Conservation (phyloP, 2,888 invertebrate genomes). For the Amiota mariae region DNA sequence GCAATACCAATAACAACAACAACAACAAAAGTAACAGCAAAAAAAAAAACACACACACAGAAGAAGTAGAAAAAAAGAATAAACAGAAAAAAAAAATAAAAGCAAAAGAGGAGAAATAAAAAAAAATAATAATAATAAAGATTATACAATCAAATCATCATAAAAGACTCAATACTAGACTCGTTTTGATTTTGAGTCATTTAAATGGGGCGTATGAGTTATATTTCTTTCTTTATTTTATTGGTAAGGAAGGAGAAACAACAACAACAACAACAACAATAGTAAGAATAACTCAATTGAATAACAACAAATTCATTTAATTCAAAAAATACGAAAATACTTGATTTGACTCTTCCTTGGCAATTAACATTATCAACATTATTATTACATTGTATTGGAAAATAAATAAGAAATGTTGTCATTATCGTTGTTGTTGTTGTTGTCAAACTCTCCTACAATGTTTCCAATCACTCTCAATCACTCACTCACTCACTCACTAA, state of each 20-base stretch:
- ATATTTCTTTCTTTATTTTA: not conserved
- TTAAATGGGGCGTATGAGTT: constrained; percentile 51
- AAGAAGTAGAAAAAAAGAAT: constrained; percentile 17
- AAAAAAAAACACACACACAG: constrained; percentile 42
- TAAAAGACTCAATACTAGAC: constrained; percentile 22
- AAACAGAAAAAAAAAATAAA: not conserved
- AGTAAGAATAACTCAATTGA: not conserved
- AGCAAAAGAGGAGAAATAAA: constrained; percentile 20
- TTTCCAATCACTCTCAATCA: not conserved
- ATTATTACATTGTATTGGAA: too few relatives aligned
- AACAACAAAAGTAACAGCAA: constrained; percentile 15
- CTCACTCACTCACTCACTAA: not conserved
- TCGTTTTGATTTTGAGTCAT: not conserved
- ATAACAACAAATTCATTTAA: not conserved
- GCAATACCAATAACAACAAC: constrained; percentile 37
- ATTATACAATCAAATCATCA: constrained; percentile 5
- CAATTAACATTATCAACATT: too few relatives aligned
- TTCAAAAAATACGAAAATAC: not conserved
- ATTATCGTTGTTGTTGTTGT: too few relatives aligned
- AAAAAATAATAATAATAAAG: constrained; percentile 38
- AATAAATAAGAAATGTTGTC: too few relatives aligned
- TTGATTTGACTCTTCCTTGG: not conserved
- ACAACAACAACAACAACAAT: not conserved
- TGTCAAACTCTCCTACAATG: too few relatives aligned
- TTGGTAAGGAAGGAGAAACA: not conserved